Evolutionary conservation across 2,113 vertebrate genomes (phyloP).

Genomic region (Laterallus jamaicensis): DNA sequence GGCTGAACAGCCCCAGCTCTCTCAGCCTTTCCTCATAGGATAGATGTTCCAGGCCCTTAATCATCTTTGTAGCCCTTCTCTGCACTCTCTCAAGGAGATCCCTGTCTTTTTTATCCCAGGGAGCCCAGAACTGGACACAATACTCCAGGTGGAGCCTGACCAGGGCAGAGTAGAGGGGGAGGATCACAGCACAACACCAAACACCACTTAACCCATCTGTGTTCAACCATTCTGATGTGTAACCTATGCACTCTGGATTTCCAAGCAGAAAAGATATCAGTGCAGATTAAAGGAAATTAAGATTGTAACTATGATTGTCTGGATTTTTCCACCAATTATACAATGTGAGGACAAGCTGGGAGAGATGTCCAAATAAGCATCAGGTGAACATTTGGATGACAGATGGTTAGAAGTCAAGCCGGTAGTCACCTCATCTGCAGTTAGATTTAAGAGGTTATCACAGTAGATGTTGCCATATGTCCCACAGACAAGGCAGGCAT

Average conservation of each 20-base stretch:
- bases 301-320: background rate
- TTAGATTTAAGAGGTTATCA: slow-evolving; percentile 22
- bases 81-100: too few species aligned
- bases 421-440: background rate
- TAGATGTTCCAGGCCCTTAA: too few species aligned
- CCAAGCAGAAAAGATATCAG: background rate
- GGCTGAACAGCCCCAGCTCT: too few species aligned
- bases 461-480: background rate
- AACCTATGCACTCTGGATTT: background rate
- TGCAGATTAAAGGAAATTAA: background rate
- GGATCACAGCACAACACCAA: background rate
- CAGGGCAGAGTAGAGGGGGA: too few species aligned
- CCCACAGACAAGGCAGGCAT: background rate
- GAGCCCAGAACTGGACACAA: too few species aligned
- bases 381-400: slow-evolving; percentile 27
- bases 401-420: background rate
- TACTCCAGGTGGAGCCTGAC: too few species aligned
- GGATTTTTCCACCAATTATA: background rate
- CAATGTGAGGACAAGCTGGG: background rate
- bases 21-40: too few species aligned
- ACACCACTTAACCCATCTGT: background rate
- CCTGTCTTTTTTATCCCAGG: too few species aligned
- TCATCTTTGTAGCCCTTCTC: too few species aligned
- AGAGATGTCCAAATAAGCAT: background rate
- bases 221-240: background rate